A percentile compares a stretch with the other conserved stretches of the same genome.
Evolutionary conservation across 35 echinoderm and acorn worm genomes (phyloP).

Genomic region (Ophiothrix spiculata): DNA sequence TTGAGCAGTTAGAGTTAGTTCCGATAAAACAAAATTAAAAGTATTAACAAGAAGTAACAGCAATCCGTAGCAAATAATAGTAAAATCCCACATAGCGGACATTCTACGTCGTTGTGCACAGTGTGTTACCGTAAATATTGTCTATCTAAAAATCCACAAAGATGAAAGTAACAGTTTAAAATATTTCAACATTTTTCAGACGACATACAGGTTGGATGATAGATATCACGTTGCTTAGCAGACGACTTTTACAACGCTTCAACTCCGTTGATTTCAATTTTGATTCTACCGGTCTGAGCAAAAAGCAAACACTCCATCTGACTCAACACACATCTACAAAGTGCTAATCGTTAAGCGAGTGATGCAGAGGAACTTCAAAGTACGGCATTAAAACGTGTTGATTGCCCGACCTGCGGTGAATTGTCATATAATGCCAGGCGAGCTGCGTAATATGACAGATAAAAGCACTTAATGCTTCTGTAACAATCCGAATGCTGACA

Average conservation of each 20-base stretch:
- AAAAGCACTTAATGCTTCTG: constrained; percentile 16
- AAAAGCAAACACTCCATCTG: background rate
- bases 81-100: background rate
- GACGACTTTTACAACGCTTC: background rate
- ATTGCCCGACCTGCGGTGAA: background rate
- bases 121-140: background rate
- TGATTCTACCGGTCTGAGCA: background rate
- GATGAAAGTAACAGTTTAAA: background rate
- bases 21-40: background rate
- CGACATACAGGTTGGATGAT: no score
- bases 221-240: background rate
- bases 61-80: background rate
- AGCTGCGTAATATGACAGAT: background rate
- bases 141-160: background rate
- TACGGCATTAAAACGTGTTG: constrained; percentile 4
- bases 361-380: background rate
- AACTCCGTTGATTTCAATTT: background rate
- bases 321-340: background rate
- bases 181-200: no score
- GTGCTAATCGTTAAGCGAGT: constrained; percentile 2
- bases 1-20: background rate
- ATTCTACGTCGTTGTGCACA: background rate
- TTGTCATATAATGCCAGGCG: background rate
- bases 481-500: no score
- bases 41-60: background rate